phyloP scores from a whole-genome alignment of 1,140 invertebrate genomes.

The Aphelenchoides fujianensis region DNA sequence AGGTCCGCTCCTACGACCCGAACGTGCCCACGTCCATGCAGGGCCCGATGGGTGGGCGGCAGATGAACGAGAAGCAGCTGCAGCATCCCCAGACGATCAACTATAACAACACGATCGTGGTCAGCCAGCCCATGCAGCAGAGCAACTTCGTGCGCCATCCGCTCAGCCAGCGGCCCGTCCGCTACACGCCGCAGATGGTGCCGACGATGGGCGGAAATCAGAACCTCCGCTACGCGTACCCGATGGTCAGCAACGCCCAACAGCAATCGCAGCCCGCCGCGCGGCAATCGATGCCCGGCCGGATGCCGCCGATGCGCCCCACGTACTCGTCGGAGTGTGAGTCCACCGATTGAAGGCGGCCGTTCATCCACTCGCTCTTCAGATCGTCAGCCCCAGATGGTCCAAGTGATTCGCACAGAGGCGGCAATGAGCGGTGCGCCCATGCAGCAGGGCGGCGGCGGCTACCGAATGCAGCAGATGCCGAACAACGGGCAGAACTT shows the following conservation, averaged over 20 bases:
- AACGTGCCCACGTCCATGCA: neutral
- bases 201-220: neutral
- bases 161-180: neutral
- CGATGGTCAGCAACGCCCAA: neutral
- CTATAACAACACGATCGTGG: neutral
- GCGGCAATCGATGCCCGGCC: neutral
- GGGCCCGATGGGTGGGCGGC: too few species aligned
- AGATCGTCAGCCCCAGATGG: neutral
- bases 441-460: neutral
- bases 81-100: neutral
- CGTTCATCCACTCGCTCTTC: neutral
- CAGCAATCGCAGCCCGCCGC: neutral
- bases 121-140: neutral
- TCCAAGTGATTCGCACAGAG: slow-evolving; percentile 2
- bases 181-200: neutral
- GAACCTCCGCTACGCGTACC: neutral
- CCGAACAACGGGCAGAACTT: neutral
- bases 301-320: neutral
- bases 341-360: too few species aligned
- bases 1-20: neutral
- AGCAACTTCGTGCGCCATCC: neutral
- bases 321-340: neutral
- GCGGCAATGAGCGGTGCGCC: neutral
- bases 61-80: too few species aligned
- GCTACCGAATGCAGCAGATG: neutral